Conservation (phyloP, 64 coral and sea anemone species). For the Exaiptasia diaphana region DNA sequence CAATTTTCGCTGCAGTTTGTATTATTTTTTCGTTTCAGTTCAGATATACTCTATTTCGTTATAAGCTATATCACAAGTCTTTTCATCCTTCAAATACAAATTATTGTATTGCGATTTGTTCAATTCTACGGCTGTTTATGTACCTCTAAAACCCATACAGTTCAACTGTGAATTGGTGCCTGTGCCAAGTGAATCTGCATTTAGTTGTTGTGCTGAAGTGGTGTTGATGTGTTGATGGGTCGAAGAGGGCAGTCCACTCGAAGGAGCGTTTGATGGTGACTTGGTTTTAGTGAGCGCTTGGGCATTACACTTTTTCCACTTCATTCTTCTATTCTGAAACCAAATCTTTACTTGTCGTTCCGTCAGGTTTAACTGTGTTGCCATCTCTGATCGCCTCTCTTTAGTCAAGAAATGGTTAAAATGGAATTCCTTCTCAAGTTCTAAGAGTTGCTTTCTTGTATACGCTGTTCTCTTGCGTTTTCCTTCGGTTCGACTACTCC, state of each 20-base stretch:
- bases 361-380: conserved; percentile 85
- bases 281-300: conserved; percentile 88
- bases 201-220: conserved; percentile 52
- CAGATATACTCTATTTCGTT: conserved; percentile 9
- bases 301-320: conserved; percentile 98
- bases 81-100: background rate
- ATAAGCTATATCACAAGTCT: background rate
- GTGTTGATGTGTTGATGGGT: conserved; percentile 66
- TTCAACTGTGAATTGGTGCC: conserved; percentile 64
- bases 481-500: conserved; percentile 91
- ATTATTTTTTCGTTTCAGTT: background rate
- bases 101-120: background rate
- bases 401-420: conserved; percentile 99
- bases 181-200: conserved; percentile 41
- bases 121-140: background rate
- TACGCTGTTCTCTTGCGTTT: conserved; percentile 98
- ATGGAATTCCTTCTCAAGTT: conserved; percentile 99
- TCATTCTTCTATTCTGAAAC: conserved; percentile 99
- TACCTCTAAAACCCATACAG: conserved; percentile 63
- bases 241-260: conserved; percentile 55
- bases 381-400: conserved; percentile 94
- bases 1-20: background rate
- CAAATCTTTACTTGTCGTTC: conserved; percentile 99
- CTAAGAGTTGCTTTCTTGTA: conserved; percentile 95
- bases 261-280: conserved; percentile 39